Evolutionary conservation across 2,888 invertebrate species (phyloP).

Genomic region (Leptinotarsa juncta): DNA sequence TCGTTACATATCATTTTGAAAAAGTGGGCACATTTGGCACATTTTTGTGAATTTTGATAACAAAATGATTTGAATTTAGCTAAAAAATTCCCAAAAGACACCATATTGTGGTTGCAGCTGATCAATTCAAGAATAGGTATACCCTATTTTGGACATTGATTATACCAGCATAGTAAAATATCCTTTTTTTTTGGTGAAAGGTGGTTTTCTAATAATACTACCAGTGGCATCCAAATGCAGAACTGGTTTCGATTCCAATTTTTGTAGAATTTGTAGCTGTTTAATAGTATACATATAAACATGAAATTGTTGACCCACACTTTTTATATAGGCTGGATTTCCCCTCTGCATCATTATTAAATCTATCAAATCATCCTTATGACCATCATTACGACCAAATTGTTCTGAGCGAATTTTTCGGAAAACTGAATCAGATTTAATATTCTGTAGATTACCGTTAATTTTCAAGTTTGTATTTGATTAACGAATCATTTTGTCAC

Average conservation of each 20-base stretch:
- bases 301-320: constrained; percentile 22
- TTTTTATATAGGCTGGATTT: constrained; percentile 21
- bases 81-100: too few relatives aligned
- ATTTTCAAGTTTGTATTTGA: constrained; percentile 2
- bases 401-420: constrained; percentile 28
- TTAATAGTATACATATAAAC: constrained; percentile 23
- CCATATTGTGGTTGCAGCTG: too few relatives aligned
- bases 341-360: constrained; percentile 24
- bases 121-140: too few relatives aligned
- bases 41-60: too few relatives aligned
- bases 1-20: too few relatives aligned
- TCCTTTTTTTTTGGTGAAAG: constrained; percentile 15
- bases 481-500: constrained; percentile 10
- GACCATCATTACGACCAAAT: constrained; percentile 17
- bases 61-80: too few relatives aligned
- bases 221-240: constrained; percentile 31
- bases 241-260: constrained; percentile 10
- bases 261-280: constrained; percentile 27
- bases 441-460: constrained; percentile 17
- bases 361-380: constrained; percentile 25
- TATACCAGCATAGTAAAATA: constrained; percentile 1
- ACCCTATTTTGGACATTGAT: too few relatives aligned
- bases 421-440: constrained; percentile 23
- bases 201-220: constrained; percentile 28
- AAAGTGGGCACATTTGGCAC: too few relatives aligned